Evolutionary conservation across 2,888 invertebrate genomes (phyloP), one percentile per base, ranked within the genome.

Genomic region (Meandrusa payeni): DNA sequence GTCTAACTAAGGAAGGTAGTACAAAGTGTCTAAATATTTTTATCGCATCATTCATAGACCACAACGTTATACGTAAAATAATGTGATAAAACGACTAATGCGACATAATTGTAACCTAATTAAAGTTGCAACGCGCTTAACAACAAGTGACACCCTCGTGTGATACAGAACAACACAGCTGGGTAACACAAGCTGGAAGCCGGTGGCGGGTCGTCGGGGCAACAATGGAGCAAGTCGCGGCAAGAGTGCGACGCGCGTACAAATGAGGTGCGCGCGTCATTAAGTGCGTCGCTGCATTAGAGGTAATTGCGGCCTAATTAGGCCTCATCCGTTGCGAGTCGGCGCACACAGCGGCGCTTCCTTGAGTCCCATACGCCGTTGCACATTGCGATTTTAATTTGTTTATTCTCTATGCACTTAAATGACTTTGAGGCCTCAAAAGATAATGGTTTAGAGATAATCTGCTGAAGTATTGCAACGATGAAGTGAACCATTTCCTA

Each of bases 271-370:
- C 66, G 58, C 69, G 70, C 70, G 72, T 72, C 71, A 72, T 73
- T 76, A 78, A 75, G 64, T 70, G 69, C 61, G 66, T 57, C 59
- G 66, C 64, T 62, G 75, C 78, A 81, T 81, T 81, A 81, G 76
- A 61, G 63, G 72, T 79, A 79, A 81, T 81, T 79, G 78, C 68
- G 49, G 64, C 69, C 76, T 80, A 80, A 80, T 81, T 81, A 80
- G 78, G 64, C 66, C 67, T 66, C 76, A 76, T 77, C 76, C 75
- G 75, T 64, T 71, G 73, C 71, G 67, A 64, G 20, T 22, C 65
- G 46, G 60, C 60, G 51, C 64, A 58, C 59, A 66, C 61, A 61
- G 53, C 46, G 51, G 46, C 37, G 32, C 46, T 55, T 53, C 52
- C 50, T 61, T 60, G 57, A 53, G 52, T 45, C 47, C 41, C 51